phyloP scores from a whole-genome alignment of 2,113 vertebrate genomes.

The Perca flavescens region DNA sequence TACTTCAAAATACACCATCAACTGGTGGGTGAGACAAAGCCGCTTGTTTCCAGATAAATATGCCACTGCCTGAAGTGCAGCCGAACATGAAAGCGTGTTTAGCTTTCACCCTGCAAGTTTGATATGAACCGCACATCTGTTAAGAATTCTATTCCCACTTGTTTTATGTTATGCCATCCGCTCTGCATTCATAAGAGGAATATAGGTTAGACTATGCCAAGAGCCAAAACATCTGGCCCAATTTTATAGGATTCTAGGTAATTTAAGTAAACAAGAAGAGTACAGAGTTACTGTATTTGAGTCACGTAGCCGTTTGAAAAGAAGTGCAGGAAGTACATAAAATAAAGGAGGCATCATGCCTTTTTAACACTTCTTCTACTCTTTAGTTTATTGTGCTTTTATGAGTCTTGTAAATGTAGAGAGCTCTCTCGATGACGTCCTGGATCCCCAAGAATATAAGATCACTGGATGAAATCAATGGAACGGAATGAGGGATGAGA shows the following conservation, averaged over 20 bases:
- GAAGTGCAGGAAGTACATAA: conserved; percentile 17
- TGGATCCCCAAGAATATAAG: conserved; percentile 47
- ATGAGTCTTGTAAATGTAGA: conserved; percentile 52
- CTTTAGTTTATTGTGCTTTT: conserved; percentile 46
- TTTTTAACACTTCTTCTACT: conserved; percentile 28
- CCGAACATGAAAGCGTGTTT: background rate
- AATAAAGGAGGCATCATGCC: conserved; percentile 31
- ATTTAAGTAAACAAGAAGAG: conserved; percentile 41
- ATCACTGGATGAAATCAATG: conserved; percentile 66
- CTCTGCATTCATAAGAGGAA: conserved; percentile 29
- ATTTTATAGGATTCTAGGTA: conserved; percentile 35
- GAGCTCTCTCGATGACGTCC: conserved; percentile 23
- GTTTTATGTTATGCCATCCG: conserved; percentile 6
- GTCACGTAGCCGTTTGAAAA: background rate
- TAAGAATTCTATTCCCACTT: conserved; percentile 26
- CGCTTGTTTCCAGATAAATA: conserved; percentile 25
- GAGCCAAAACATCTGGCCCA: conserved; percentile 48
- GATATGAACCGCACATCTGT: conserved; percentile 20
- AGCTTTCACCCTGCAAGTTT: conserved; percentile 18
- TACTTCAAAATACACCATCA: conserved; percentile 41
- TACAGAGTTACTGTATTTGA: conserved; percentile 32
- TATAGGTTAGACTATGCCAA: conserved; percentile 36
- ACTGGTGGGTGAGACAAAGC: conserved; percentile 34
- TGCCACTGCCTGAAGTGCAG: conserved; percentile 23
- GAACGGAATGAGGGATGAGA: conserved; percentile 60